Evolutionary conservation across 2,797 vertebrate species (phyloP), one percentile per base, ranked within the genome.

Genomic region (Glossophaga mutica): DNA sequence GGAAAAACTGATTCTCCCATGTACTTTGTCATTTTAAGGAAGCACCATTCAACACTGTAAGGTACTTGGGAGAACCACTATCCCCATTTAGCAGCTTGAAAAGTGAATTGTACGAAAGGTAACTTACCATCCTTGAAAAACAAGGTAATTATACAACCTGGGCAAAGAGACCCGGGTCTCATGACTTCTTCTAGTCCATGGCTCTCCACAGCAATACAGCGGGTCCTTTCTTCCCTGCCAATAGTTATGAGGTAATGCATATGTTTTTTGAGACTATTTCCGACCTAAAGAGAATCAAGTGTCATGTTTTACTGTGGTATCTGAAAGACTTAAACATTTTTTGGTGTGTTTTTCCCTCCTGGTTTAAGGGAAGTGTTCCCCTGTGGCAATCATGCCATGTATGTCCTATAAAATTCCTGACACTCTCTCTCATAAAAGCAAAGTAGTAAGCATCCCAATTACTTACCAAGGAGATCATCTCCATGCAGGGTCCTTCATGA

Each of bases 11-110:
- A n/a, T 86, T 86, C 10, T 82, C 15, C 34, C 8, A 24, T 34
- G 4, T 32, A 24, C 18, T 42, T 78, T 77, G 5, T 74, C 12
- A 42, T 95, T 85, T 87, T 77, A 87, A 70, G 84, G 62, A 48
- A 9, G 73, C 7, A 24, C 0, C 4, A 12, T 68, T 95, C 2
- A 84, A 34, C 26, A 79, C 0, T 34, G 2, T 37, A 79, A 83
- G 14, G 19, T 59, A 12, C 1, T 59, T 88, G 15, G 34, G 46
- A 24, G 70, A 90, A 68, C 34, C 48, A 37, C 37, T 86, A 59
- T 42, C 2, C 12, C 22, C 5, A 32, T 22, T 87, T 79, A 88
- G 50, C 2, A 59, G 14, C 4, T 62, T 90, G 59, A n/a, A 78
- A 93, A 82, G 19, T 59, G 29, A 68, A 8, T 77, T 68, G 52